Percentiles rank a stretch among this genome's conserved stretches.
phyloP scores from a whole-genome alignment of 2,113 vertebrate genomes.

The Catharus minimus region DNA sequence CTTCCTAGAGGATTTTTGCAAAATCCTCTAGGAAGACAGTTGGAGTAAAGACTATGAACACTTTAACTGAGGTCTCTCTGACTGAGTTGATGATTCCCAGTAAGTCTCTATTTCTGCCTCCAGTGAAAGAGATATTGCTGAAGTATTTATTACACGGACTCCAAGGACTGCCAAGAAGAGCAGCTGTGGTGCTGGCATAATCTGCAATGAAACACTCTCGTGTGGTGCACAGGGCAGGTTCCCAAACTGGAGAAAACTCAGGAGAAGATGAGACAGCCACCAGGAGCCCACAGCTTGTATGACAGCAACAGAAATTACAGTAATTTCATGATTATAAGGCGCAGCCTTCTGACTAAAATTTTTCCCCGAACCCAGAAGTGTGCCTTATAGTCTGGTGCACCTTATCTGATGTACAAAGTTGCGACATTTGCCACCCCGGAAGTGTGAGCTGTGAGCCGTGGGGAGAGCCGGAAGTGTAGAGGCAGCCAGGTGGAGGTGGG shows the following conservation, averaged over 20 bases:
- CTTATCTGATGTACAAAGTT: no score
- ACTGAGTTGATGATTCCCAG: neutral
- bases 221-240: neutral
- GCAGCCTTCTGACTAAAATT: no score
- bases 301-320: neutral
- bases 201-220: neutral
- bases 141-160: neutral
- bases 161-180: neutral
- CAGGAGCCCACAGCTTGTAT: neutral
- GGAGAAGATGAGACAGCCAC: neutral
- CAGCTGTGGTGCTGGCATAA: fast-evolving
- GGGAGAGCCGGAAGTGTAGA: no score
- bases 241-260: neutral
- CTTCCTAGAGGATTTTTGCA: neutral
- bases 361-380: no score
- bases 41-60: neutral
- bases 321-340: no score
- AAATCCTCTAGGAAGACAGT: neutral
- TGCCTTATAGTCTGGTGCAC: no score
- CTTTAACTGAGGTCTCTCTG: neutral
- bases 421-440: no score
- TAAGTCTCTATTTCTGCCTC: neutral
- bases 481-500: no score
- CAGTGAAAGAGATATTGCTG: neutral
- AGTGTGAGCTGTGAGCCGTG: no score